These are phyloP conservation scores for Hipposideros armiger DNA, from an alignment of 2,113 vertebrate species.

Conservation along the genomic window DNA sequence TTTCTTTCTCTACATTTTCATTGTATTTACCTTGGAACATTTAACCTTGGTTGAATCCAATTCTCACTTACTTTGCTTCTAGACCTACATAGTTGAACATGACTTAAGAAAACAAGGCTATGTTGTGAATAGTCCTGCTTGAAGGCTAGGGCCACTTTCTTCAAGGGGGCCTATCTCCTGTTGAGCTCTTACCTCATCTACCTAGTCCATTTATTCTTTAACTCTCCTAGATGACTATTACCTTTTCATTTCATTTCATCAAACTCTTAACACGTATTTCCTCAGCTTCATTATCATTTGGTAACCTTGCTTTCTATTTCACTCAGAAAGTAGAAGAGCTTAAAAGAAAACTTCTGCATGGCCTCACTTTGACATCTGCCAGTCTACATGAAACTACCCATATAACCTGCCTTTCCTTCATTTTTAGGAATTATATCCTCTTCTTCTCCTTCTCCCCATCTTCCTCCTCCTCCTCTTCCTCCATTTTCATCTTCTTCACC, in stretches of 20 bases:
- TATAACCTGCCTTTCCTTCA: background rate
- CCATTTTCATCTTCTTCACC: too few species aligned
- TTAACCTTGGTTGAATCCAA: background rate
- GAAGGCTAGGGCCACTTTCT: background rate
- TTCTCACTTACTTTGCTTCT: background rate
- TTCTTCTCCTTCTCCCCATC: too few species aligned
- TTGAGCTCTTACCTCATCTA: background rate
- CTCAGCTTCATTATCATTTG: background rate
- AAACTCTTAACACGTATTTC: background rate
- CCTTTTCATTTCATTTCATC: background rate
- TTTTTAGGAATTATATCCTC: background rate
- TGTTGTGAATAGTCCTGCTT: background rate
- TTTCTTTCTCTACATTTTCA: background rate
- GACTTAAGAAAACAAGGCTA: background rate
- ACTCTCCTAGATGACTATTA: background rate
- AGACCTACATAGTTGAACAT: background rate
- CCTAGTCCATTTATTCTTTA: background rate
- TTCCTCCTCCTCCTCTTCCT: too few species aligned
- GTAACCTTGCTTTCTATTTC: background rate
- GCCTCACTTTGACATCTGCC: background rate
- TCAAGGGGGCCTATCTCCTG: background rate
- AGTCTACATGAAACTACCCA: background rate
- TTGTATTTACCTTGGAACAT: background rate
- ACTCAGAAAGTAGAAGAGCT: background rate
- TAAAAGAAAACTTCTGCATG: background rate